phyloP scores from a whole-genome alignment of 2,888 invertebrate genomes.

The Synanthedon andrenaeformis region DNA sequence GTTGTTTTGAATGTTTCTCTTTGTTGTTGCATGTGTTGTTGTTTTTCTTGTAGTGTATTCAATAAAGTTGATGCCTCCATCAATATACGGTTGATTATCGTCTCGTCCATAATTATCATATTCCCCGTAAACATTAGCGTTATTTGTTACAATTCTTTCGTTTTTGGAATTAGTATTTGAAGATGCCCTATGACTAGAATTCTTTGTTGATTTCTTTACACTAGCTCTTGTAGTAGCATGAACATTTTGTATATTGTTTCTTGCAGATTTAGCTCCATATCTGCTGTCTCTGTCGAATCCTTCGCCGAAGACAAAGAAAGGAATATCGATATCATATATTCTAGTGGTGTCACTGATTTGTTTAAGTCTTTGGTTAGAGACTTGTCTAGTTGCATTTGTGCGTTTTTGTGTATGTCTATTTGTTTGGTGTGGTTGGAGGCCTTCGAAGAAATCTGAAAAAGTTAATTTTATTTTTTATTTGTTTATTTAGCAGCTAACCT shows the following conservation, averaged over 20 bases:
- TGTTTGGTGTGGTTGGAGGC: constrained; percentile 19
- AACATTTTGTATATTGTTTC: constrained; percentile 1
- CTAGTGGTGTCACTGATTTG: constrained; percentile 11
- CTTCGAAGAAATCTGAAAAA: constrained; percentile 39
- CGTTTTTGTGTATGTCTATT: constrained; percentile 4
- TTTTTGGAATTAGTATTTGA: constrained; percentile 5
- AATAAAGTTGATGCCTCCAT: background rate
- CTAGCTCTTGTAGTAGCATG: background rate
- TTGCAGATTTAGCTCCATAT: constrained; percentile 3
- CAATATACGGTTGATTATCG: constrained; percentile 1
- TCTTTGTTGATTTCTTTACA: background rate
- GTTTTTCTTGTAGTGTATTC: constrained; percentile 1
- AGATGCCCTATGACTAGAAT: constrained; percentile 4
- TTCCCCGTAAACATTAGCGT: background rate
- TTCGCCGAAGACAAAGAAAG: background rate
- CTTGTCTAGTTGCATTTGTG: background rate
- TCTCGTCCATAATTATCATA: constrained; percentile 2
- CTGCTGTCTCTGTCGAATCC: constrained; percentile 6
- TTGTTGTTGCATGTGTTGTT: background rate
- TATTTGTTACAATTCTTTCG: constrained; percentile 1
- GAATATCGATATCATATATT: constrained; percentile 4
- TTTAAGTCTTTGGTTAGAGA: background rate
- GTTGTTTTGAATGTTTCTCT: background rate
- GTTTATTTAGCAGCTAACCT: no score
- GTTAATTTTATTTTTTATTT: no score